A percentile compares a stretch with the other conserved stretches of the same genome.
Evolutionary conservation across 2,888 invertebrate species (phyloP).

Genomic region (Boloria selene): DNA sequence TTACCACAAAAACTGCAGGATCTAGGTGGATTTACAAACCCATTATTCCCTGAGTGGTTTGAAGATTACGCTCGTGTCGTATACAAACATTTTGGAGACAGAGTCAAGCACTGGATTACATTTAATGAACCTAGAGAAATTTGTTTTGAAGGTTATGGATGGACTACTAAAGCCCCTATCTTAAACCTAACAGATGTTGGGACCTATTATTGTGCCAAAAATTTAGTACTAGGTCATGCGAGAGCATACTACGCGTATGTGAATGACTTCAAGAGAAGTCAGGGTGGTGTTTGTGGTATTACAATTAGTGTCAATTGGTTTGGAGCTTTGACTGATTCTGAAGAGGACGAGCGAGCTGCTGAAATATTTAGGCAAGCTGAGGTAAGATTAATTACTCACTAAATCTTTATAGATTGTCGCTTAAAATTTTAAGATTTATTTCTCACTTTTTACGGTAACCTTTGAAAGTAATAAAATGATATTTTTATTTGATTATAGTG

Average conservation of each 20-base stretch:
- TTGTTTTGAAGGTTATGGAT: conserved; percentile 71
- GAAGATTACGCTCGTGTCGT: conserved; percentile 72
- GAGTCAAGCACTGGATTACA: conserved; percentile 81
- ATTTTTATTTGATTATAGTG: conserved; percentile 51
- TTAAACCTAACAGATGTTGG: conserved; percentile 68
- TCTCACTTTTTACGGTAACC: too few relatives aligned
- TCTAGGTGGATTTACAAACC: conserved; percentile 77
- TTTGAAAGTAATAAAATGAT: background rate
- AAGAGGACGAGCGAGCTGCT: conserved; percentile 60
- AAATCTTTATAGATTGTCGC: too few relatives aligned
- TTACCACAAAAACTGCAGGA: conserved; percentile 79
- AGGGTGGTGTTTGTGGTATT: conserved; percentile 53
- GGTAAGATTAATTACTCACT: conserved; percentile 39
- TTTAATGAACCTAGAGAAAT: conserved; percentile 80
- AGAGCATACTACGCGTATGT: conserved; percentile 66
- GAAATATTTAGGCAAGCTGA: conserved; percentile 49
- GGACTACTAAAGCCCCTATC: conserved; percentile 53
- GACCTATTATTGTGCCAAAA: conserved; percentile 78
- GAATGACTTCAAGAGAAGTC: conserved; percentile 55
- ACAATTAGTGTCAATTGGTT: conserved; percentile 50
- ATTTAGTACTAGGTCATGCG: conserved; percentile 80
- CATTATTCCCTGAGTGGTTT: conserved; percentile 70
- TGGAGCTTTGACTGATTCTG: conserved; percentile 59
- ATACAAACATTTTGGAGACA: conserved; percentile 71
- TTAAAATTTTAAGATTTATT: too few relatives aligned